Evolutionary conservation across 2,113 vertebrate genomes (phyloP).

Genomic region (Capreolus pygargus): DNA sequence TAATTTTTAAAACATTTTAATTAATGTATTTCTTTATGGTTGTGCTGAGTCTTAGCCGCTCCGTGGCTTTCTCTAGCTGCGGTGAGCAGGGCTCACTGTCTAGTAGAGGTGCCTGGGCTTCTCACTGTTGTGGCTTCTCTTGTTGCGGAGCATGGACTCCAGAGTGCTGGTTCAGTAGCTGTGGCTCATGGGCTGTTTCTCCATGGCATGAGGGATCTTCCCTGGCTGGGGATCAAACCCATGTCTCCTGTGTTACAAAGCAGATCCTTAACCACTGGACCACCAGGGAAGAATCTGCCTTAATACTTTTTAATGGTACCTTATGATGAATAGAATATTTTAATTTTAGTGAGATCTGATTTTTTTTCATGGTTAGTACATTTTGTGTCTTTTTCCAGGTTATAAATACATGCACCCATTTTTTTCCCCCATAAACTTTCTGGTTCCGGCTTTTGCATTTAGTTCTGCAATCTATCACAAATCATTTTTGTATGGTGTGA

Average conservation of each 20-base stretch:
- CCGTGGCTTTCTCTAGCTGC: neutral
- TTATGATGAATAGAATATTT: neutral
- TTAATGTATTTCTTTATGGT: neutral
- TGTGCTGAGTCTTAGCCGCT: neutral
- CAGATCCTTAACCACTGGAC: neutral
- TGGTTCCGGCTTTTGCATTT: slow-evolving; percentile 4
- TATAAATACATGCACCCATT: neutral
- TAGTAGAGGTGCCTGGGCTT: neutral
- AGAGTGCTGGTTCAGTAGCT: neutral
- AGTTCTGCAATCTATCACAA: neutral
- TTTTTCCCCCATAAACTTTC: neutral
- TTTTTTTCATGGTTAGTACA: neutral
- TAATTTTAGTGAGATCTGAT: neutral
- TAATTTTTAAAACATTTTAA: neutral
- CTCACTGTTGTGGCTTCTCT: neutral
- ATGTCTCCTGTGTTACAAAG: neutral
- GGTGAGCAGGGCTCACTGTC: neutral
- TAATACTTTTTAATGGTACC: neutral
- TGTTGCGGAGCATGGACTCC: neutral
- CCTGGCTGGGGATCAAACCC: neutral
- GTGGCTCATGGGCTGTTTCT: neutral
- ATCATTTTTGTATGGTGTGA: neutral
- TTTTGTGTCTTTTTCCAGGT: neutral
- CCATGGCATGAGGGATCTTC: neutral
- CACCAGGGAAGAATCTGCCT: neutral